Percentiles rank a stretch among this genome's conserved stretches.
Evolutionary conservation across 2,113 vertebrate genomes (phyloP).

Genomic region (Sporophila hypoxantha): DNA sequence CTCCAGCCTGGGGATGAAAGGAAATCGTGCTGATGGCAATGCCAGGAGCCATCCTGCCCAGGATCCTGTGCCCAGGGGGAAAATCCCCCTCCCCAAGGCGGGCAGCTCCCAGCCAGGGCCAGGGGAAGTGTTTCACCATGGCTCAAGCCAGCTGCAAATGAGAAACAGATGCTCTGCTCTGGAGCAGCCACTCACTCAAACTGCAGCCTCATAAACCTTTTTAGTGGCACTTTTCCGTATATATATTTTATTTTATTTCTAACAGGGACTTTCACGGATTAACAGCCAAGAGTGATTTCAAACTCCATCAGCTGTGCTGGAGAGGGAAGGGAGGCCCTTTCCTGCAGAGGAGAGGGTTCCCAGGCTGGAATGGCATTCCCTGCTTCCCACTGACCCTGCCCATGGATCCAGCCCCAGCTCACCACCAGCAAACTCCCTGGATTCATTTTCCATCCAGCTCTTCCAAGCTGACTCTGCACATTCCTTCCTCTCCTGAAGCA

Average conservation of each 20-base stretch:
- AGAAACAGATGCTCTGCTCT: slow-evolving; percentile 7
- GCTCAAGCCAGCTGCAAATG: slow-evolving; percentile 4
- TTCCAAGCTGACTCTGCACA: rapidly evolving
- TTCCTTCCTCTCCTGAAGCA: not conserved
- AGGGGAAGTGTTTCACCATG: not conserved
- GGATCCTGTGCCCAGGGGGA: not conserved
- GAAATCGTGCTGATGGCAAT: not conserved
- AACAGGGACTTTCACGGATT: slow-evolving; percentile 51
- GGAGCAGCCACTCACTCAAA: slow-evolving; percentile 17
- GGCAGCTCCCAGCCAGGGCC: not conserved
- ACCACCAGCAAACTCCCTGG: not conserved
- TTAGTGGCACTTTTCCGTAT: slow-evolving; percentile 34
- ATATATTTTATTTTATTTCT: slow-evolving; percentile 56
- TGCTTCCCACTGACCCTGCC: not conserved
- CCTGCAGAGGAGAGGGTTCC: not conserved
- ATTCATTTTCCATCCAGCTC: not conserved
- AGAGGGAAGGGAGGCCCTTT: not conserved
- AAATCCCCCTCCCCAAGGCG: not conserved
- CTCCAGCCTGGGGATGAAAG: not conserved
- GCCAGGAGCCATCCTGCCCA: not conserved
- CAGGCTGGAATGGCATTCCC: not conserved
- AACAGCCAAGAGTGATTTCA: slow-evolving; percentile 15
- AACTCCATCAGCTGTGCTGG: not conserved
- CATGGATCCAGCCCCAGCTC: not conserved
- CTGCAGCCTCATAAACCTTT: slow-evolving; percentile 49